Evolutionary conservation across 1,140 invertebrate species (phyloP), one percentile per base, ranked within the genome.

Genomic region (Popillia japonica): DNA sequence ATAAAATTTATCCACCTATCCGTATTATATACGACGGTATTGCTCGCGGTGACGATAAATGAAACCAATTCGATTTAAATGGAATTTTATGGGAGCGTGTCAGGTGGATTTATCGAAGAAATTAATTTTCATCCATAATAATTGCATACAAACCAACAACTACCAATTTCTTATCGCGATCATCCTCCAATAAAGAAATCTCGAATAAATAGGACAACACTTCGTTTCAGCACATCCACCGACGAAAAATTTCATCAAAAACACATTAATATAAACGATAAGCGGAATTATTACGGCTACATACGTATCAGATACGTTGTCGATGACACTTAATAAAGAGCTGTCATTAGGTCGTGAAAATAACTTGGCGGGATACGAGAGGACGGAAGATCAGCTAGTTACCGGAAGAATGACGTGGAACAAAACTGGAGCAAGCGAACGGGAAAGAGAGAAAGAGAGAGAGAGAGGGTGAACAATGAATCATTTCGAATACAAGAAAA

Each of bases 251-350:
- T 55, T 17, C 48, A 55, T 55, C 48, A 55, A 55, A 55, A 55
- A 55, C 48, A 17, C 48, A 17, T 55, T 55, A 55, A 55, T 55
- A 55, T 55, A 55, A 55, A 14, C 17, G 48, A 55, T 55, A 55
- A 55, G 48, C n/a, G 14, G 48, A 55, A 55, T 55, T 55, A 55
- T 55, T 55, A 55, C 17, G 48, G 48, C 48, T 17, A 20, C 48
- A 55, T 55, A 55, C 48, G 17, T 55, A 55, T 55, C 48, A 17
- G 48, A 55, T 55, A 55, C 48, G 48, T 17, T 55, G 48, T 55
- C 48, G 48, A 55, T 55, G 48, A 55, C 48, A 55, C 17, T 55
- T 55, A 55, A 55, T 55, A 55, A 55, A 17, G 48, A 55, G 17
- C 48, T 55, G 48, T 55, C 48, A 17, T 55, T 55, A 55, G 48